Conservation (phyloP, 1,140 invertebrate species). For the Drosophila teissieri region DNA sequence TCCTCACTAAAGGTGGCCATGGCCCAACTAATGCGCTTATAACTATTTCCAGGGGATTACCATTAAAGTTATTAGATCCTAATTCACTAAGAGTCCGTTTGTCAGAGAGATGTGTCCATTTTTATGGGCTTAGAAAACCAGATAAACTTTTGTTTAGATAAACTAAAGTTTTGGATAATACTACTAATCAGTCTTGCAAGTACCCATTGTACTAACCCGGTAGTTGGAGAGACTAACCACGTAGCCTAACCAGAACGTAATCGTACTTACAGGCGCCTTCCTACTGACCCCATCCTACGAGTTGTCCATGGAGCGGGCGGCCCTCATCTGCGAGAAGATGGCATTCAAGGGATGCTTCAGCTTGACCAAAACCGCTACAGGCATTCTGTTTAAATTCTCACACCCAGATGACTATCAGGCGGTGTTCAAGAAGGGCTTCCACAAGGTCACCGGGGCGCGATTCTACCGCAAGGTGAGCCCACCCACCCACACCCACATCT, state of each 20-base stretch:
- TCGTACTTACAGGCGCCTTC: slow-evolving; percentile 87
- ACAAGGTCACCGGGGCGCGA: slow-evolving; percentile 91
- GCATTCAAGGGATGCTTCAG: slow-evolving; percentile 93
- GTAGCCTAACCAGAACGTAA: slow-evolving; percentile 30
- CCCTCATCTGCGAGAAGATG: slow-evolving; percentile 94
- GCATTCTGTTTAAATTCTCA: slow-evolving; percentile 94
- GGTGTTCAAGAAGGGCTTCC: slow-evolving; percentile 93
- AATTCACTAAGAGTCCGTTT: too few species aligned
- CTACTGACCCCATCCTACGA: slow-evolving; percentile 93
- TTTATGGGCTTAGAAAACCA: not conserved
- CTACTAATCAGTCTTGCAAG: too few species aligned
- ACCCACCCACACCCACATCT: slow-evolving; percentile 1
- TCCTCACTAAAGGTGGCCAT: slow-evolving; percentile 87
- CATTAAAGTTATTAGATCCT: too few species aligned
- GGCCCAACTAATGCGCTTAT: not conserved
- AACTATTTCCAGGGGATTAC: not conserved
- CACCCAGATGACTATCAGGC: slow-evolving; percentile 93
- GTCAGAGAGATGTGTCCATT: not conserved
- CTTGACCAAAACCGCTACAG: slow-evolving; percentile 93
- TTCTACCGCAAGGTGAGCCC: slow-evolving; percentile 90
- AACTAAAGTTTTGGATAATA: too few species aligned
- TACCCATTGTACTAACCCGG: not conserved
- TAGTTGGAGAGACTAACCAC: slow-evolving; percentile 16
- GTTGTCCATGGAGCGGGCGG: slow-evolving; percentile 92
- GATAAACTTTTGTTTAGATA: too few species aligned